Conservation (phyloP, 2,797 vertebrate genomes). For the Syndactyla subalaris region DNA sequence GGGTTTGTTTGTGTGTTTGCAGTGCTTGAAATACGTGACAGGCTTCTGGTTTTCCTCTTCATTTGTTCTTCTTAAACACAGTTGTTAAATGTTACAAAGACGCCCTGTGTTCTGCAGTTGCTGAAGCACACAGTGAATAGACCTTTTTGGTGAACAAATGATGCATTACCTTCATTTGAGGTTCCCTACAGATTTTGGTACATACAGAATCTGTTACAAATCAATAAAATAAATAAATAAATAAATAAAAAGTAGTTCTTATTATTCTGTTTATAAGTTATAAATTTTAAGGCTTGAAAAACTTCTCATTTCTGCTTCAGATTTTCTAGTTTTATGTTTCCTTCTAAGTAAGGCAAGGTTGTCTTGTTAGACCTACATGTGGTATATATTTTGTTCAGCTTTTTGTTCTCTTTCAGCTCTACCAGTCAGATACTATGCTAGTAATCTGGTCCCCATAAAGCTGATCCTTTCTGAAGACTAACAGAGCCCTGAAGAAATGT, state of each 20-base stretch:
- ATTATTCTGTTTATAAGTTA: neutral
- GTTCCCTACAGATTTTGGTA: neutral
- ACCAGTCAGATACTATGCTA: neutral
- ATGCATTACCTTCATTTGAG: neutral
- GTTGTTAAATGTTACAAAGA: slow-evolving; percentile 13
- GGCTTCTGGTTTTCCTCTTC: slow-evolving; percentile 57
- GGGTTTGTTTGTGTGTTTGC: slow-evolving; percentile 34
- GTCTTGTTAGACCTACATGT: neutral
- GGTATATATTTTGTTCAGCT: neutral
- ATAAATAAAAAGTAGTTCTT: neutral
- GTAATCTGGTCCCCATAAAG: neutral
- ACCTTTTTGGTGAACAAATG: neutral
- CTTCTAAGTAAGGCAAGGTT: neutral
- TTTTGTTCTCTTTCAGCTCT: neutral
- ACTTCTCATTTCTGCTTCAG: neutral
- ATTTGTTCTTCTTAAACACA: slow-evolving; percentile 13
- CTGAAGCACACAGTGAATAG: neutral
- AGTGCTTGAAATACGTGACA: slow-evolving; percentile 12
- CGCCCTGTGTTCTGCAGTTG: neutral
- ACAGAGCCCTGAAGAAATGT: neutral
- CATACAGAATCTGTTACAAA: neutral
- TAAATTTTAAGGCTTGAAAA: neutral
- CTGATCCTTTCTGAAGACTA: neutral
- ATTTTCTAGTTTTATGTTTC: neutral
- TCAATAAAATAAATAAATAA: neutral